Base-by-base conservation (phyloP, 2,888 invertebrate genomes). In the Cybosia mesomella region DNA sequence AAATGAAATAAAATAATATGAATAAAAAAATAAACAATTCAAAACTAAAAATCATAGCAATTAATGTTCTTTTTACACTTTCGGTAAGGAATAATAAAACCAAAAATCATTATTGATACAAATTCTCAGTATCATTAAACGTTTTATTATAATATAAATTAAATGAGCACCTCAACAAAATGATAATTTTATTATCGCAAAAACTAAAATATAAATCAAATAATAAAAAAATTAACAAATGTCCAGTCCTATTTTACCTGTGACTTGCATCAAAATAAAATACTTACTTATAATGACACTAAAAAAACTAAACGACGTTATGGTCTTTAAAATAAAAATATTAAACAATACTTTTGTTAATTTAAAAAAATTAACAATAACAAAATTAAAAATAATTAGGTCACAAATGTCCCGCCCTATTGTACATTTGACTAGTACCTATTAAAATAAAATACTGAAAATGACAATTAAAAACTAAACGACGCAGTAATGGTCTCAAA, bases 1-100 rank as follows among this genome's bases (percentile, higher is more conserved):
- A 66, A 60, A 66, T 61, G 3, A 53, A 62, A 62, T 54, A 54
- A 63, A 63, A 63, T 63, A 18, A 63, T 63, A 63, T 63, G 36
- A 63, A 55, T 63, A 55, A 54, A 36, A 54, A 62, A 53, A 53
- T 62, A 62, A 62, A 8, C 58, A 58, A 58, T 58, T 58, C 34
- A 58, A 36, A 58, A 58, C 34, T 58, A 58, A 58, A 58, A 58
- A 58, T 34, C 34, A 58, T n/a, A 58, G 58, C 58, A 34, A 57
- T 28, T 57, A 34, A 34, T 34, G 58, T 60, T 60, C 34, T n/a
- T 21, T 63, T 63, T 63, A 63, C 55, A 39, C 34, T 55, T 55
- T 39, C 11, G 36, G 22, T 61, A 43, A 57, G 57, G 22, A 64
- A 64, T 57, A 57, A 43, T 18, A 9, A 57, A 64, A 64, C 64